A percentile compares a stretch with the other conserved stretches of the same genome.
Evolutionary conservation across 2,888 invertebrate species (phyloP).

Genomic region (Blastobasis lacticolella): DNA sequence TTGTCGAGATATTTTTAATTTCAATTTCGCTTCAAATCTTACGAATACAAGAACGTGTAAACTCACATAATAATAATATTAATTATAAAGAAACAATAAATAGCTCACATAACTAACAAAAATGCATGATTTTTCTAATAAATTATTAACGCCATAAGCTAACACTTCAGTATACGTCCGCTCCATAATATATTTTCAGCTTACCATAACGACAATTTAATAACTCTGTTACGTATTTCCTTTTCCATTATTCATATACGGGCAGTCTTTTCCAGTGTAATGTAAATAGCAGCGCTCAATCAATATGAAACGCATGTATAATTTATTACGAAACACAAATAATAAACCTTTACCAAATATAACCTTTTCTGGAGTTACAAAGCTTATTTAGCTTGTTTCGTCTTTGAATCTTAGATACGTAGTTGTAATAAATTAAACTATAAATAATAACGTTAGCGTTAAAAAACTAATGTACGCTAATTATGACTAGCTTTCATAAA

Average conservation of each 20-base stretch:
- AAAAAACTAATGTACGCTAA: constrained; percentile 23
- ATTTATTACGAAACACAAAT: neutral
- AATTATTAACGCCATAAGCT: too few species aligned
- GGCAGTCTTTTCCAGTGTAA: constrained; percentile 40
- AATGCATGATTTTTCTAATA: too few species aligned
- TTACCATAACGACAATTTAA: constrained; percentile 19
- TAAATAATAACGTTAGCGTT: neutral
- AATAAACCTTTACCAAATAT: neutral
- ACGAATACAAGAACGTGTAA: too few species aligned
- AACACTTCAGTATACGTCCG: neutral
- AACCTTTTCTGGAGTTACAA: neutral
- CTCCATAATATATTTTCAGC: constrained; percentile 6
- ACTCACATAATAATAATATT: too few species aligned
- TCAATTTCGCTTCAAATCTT: constrained; percentile 14
- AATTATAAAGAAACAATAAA: too few species aligned
- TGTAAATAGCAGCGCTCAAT: neutral
- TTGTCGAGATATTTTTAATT: constrained; percentile 54
- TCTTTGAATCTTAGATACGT: too few species aligned
- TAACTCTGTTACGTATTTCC: constrained; percentile 39
- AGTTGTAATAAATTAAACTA: too few species aligned
- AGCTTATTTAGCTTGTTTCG: too few species aligned
- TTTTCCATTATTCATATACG: constrained; percentile 34
- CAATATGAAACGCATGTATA: neutral
- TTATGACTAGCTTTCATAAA: constrained; percentile 62
- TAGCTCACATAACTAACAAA: too few species aligned